phyloP scores from a whole-genome alignment of 2,888 invertebrate genomes.

The Chromoteleia sp. region DNA sequence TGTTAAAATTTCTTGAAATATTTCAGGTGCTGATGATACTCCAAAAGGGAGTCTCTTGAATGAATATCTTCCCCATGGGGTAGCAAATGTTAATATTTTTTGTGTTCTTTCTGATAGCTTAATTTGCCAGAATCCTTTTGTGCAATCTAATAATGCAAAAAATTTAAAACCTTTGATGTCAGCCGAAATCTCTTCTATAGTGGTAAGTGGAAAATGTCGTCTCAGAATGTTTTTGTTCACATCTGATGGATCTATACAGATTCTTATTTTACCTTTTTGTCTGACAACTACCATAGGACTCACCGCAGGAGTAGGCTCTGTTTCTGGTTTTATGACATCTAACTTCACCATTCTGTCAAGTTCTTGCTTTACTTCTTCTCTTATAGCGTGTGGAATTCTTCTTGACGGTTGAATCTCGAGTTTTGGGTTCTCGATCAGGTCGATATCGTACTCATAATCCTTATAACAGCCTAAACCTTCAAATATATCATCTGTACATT shows the following conservation, averaged over 20 bases:
- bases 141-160: not conserved
- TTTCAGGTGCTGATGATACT: no score
- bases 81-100: not conserved
- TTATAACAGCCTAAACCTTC: not conserved
- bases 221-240: constrained; percentile 1
- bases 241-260: not conserved
- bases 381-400: constrained; percentile 1
- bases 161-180: not conserved
- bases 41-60: no score
- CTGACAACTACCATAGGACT: not conserved
- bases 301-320: not conserved
- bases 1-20: no score
- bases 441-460: not conserved
- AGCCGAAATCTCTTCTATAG: not conserved
- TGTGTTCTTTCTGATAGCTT: not conserved
- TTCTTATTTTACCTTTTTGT: not conserved
- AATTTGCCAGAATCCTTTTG: not conserved
- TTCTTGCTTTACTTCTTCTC: not conserved
- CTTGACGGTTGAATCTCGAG: not conserved
- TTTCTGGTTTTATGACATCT: not conserved
- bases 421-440: not conserved
- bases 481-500: no score
- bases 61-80: not conserved
- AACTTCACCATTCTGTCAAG: constrained; percentile 1
- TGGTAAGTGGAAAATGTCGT: not conserved